These are phyloP conservation scores for Aeoliscus strigatus DNA, from an alignment of 2,797 vertebrate species.

Conservation along the genomic window DNA sequence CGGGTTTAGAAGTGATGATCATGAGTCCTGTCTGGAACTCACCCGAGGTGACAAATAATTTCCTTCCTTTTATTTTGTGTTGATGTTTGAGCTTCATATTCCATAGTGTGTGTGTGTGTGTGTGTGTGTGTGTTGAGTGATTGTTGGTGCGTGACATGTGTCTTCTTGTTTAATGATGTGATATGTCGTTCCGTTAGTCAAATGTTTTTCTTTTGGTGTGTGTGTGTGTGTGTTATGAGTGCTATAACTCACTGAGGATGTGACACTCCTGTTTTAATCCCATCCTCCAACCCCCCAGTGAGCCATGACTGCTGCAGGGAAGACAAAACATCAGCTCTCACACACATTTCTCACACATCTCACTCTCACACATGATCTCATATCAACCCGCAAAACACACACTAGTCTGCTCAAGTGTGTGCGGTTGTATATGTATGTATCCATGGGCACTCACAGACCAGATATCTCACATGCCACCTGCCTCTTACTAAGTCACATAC, in stretches of 20 bases:
- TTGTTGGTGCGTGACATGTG: slow-evolving; percentile 10
- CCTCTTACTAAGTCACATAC: slow-evolving; percentile 67
- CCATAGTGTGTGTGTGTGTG: neutral
- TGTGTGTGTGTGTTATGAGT: slow-evolving; percentile 73
- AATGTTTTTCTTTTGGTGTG: slow-evolving; percentile 39
- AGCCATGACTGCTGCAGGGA: slow-evolving; percentile 73
- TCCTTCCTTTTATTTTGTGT: slow-evolving; percentile 4
- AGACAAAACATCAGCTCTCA: slow-evolving; percentile 60
- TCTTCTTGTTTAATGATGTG: slow-evolving; percentile 31
- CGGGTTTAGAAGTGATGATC: slow-evolving; percentile 5
- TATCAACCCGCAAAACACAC: slow-evolving; percentile 4
- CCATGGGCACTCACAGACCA: slow-evolving; percentile 13
- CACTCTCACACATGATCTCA: slow-evolving; percentile 5
- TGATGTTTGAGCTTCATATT: slow-evolving; percentile 9
- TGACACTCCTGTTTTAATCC: slow-evolving; percentile 75
- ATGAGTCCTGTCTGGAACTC: neutral
- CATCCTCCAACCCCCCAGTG: slow-evolving; percentile 72
- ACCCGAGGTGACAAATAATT: neutral
- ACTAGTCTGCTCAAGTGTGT: slow-evolving; percentile 2
- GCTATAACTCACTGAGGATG: slow-evolving; percentile 75
- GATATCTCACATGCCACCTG: slow-evolving; percentile 63
- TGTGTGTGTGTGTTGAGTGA: slow-evolving; percentile 7
- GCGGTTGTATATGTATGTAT: neutral
- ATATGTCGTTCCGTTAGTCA: slow-evolving; percentile 7
- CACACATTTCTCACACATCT: slow-evolving; percentile 53